Percentiles rank a stretch among this genome's conserved stretches.
Evolutionary conservation across 2,888 invertebrate species (phyloP).

Genomic region (Cancer borealis): DNA sequence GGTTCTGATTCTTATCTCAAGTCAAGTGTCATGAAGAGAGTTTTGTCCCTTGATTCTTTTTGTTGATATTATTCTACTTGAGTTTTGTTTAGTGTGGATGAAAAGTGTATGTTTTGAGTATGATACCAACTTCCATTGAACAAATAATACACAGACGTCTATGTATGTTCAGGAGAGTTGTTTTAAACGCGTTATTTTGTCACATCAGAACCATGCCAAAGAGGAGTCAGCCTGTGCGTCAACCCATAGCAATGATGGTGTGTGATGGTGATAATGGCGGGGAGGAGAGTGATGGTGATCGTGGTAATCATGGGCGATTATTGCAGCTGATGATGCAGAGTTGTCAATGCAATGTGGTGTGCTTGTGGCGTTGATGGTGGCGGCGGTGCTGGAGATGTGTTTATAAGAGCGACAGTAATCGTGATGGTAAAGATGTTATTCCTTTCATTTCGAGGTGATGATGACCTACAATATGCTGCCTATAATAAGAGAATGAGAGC

Average conservation of each 20-base stretch:
- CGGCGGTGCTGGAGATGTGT: constrained; percentile 5
- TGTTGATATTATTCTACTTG: background rate
- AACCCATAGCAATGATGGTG: constrained; percentile 11
- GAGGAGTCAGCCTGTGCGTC: background rate
- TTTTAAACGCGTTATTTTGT: background rate
- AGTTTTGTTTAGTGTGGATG: background rate
- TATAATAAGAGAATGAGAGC: background rate
- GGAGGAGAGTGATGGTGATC: constrained; percentile 26
- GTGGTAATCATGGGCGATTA: background rate
- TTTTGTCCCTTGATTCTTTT: background rate
- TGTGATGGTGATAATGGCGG: constrained; percentile 50
- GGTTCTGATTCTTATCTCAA: background rate
- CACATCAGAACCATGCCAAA: background rate
- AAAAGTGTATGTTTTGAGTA: background rate
- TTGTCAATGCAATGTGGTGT: constrained; percentile 7
- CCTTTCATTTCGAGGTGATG: background rate
- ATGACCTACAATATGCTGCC: background rate
- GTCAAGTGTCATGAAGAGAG: background rate
- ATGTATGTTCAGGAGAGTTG: background rate
- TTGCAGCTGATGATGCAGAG: background rate
- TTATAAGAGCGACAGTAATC: background rate
- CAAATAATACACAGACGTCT: background rate
- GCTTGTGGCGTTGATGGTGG: background rate
- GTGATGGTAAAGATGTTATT: constrained; percentile 15
- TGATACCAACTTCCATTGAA: background rate